A percentile compares a stretch with the other conserved stretches of the same genome.
These are phyloP conservation scores for Lophura nycthemera DNA, from an alignment of 2,113 vertebrate species.

Conservation along the genomic window DNA sequence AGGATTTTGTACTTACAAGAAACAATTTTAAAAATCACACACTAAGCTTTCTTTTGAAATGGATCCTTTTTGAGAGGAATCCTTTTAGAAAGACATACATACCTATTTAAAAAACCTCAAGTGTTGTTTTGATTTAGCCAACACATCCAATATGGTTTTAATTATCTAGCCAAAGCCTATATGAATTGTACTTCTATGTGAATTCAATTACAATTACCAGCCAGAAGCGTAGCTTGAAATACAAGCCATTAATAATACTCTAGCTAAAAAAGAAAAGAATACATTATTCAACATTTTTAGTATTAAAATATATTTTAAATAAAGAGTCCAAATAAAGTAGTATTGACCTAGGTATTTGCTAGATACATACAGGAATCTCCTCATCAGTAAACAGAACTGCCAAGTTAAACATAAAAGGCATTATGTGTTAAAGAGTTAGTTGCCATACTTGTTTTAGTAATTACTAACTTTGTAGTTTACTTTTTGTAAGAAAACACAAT, in stretches of 20 bases:
- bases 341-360: background rate
- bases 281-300: background rate
- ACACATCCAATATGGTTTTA: background rate
- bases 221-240: background rate
- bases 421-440: background rate
- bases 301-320: background rate
- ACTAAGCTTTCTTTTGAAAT: background rate
- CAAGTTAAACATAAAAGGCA: background rate
- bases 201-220: background rate
- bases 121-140: background rate
- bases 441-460: background rate
- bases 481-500: background rate
- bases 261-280: background rate
- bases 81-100: background rate
- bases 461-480: background rate
- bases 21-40: background rate
- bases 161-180: background rate
- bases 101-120: background rate
- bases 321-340: background rate
- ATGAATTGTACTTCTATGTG: background rate
- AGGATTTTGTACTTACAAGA: background rate
- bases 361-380: background rate
- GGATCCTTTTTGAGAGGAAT: background rate
- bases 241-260: background rate
- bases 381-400: background rate